Evolutionary conservation across 2,888 invertebrate genomes (phyloP).

Genomic region (Cremastobaeus sp.): DNA sequence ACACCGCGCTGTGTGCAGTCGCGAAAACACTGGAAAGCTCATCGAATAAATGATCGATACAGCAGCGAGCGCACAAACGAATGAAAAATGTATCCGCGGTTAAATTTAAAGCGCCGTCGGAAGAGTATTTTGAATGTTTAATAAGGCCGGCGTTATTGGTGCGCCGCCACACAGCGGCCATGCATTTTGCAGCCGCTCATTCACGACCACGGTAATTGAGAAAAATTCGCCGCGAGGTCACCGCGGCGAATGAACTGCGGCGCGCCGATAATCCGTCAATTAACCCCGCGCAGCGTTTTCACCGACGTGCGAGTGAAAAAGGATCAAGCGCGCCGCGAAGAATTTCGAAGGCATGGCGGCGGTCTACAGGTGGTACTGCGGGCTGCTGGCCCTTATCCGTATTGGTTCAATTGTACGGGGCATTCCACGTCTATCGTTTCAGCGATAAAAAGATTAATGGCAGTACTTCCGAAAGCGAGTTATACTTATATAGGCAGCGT

Average conservation of each 20-base stretch:
- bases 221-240: background rate
- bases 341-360: too few species aligned
- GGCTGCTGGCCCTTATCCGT: too few species aligned
- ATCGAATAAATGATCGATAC: slow-evolving; percentile 44
- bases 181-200: slow-evolving; percentile 44
- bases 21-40: too few species aligned
- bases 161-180: slow-evolving; percentile 11
- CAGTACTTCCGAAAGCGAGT: slow-evolving; percentile 47
- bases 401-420: slow-evolving; percentile 50
- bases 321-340: too few species aligned
- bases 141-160: slow-evolving; percentile 10
- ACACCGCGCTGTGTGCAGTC: slow-evolving; percentile 10
- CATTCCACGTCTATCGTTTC: slow-evolving; percentile 52
- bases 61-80: slow-evolving; percentile 24
- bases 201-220: too few species aligned
- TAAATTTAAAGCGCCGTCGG: slow-evolving; percentile 26
- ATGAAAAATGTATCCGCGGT: slow-evolving; percentile 46
- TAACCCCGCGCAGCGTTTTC: background rate
- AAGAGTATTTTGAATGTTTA: slow-evolving; percentile 34
- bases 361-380: too few species aligned
- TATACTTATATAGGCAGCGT: slow-evolving; percentile 37
- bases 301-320: too few species aligned
- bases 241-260: background rate
- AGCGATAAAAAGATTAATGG: slow-evolving; percentile 56
- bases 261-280: background rate